Conservation (phyloP, 2,797 vertebrate genomes). For the Pipistrellus nathusii region DNA sequence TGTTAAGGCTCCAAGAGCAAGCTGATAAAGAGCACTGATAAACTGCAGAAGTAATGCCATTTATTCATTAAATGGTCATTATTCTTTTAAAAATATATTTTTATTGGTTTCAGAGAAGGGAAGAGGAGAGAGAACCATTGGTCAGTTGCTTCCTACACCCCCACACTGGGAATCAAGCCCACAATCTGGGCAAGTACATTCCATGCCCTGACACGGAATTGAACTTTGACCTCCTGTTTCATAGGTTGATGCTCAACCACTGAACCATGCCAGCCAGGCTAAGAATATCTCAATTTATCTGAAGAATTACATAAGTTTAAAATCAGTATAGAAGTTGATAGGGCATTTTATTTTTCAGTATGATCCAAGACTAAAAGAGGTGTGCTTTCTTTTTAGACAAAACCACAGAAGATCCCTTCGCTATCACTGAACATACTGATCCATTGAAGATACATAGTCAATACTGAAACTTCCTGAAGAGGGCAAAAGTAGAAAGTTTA, state of each 20-base stretch:
- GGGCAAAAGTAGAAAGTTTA: background rate
- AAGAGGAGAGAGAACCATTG: too few relatives aligned
- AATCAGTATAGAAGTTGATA: background rate
- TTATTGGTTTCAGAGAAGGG: too few relatives aligned
- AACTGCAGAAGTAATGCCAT: background rate
- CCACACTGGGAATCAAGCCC: too few relatives aligned
- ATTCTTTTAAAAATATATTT: too few relatives aligned
- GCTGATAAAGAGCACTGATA: background rate
- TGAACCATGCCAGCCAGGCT: too few relatives aligned
- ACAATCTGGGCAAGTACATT: too few relatives aligned
- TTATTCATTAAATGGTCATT: background rate
- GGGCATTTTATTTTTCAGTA: slow-evolving; percentile 38
- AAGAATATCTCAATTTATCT: background rate
- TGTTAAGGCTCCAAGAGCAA: background rate
- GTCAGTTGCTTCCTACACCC: too few relatives aligned
- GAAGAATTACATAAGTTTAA: slow-evolving; percentile 1
- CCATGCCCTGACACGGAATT: too few relatives aligned
- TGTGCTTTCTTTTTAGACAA: background rate
- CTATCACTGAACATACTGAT: background rate
- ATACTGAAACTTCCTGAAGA: slow-evolving; percentile 51
- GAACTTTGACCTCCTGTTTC: too few relatives aligned
- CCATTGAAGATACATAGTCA: background rate
- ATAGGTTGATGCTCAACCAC: too few relatives aligned
- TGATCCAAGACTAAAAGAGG: background rate
- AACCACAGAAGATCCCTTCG: background rate